Conservation (phyloP, 2,113 vertebrate genomes). For the Oncorhynchus nerka region DNA sequence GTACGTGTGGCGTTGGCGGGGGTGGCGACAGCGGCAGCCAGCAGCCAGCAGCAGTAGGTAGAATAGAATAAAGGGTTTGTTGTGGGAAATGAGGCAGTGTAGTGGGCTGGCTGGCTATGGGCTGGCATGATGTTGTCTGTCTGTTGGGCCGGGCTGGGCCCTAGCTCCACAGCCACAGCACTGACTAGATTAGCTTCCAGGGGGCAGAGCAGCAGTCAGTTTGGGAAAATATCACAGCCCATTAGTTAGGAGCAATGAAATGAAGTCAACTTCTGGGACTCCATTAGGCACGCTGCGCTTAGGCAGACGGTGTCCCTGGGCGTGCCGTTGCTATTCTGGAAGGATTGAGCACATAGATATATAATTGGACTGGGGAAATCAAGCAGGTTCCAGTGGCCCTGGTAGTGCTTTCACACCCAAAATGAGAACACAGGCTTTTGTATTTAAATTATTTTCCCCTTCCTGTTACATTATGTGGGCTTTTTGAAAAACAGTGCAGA, state of each 20-base stretch:
- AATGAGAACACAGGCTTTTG: slow-evolving; percentile 79
- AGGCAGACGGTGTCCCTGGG: slow-evolving; percentile 85
- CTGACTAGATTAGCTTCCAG: slow-evolving; percentile 79
- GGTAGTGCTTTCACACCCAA: slow-evolving; percentile 76
- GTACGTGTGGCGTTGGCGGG: slow-evolving; percentile 45
- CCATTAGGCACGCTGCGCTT: slow-evolving; percentile 88
- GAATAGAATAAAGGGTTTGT: slow-evolving; percentile 44
- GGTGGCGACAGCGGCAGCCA: slow-evolving; percentile 38
- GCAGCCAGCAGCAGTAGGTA: slow-evolving; percentile 49
- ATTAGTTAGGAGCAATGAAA: slow-evolving; percentile 93
- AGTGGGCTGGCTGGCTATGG: slow-evolving; percentile 18
- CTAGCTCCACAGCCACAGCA: slow-evolving; percentile 38
- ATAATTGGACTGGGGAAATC: slow-evolving; percentile 98
- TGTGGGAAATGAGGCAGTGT: slow-evolving; percentile 37
- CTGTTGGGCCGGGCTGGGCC: slow-evolving; percentile 41
- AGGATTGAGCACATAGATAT: slow-evolving; percentile 85
- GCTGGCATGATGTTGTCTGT: slow-evolving; percentile 35
- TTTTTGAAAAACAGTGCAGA: slow-evolving; percentile 51
- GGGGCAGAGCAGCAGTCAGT: slow-evolving; percentile 79
- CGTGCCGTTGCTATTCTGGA: slow-evolving; percentile 80
- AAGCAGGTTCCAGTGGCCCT: slow-evolving; percentile 86
- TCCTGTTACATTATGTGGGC: slow-evolving; percentile 66
- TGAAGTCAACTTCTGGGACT: slow-evolving; percentile 92
- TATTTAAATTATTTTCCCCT: slow-evolving; percentile 54
- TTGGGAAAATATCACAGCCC: slow-evolving; percentile 90